Evolutionary conservation across 2,888 invertebrate genomes (phyloP).

Genomic region (Tyria jacobaeae): DNA sequence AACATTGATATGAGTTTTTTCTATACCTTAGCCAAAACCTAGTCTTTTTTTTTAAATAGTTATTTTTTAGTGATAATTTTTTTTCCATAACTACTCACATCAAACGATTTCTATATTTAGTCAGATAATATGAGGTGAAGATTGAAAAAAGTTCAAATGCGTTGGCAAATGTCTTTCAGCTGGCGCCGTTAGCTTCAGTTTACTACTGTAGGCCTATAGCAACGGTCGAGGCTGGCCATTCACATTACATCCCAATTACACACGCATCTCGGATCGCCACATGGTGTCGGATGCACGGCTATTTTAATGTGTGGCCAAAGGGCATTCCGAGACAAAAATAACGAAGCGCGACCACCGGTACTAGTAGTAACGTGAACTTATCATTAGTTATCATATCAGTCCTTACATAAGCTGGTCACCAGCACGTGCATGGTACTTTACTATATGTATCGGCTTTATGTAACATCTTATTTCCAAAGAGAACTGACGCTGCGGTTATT

Average conservation of each 20-base stretch:
- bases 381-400: conserved; percentile 68
- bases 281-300: conserved; percentile 56
- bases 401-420: conserved; percentile 70
- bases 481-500: conserved; percentile 40
- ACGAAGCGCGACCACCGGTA: conserved; percentile 52
- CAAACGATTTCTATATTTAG: neutral
- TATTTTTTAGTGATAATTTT: too few relatives aligned
- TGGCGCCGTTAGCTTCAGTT: conserved; percentile 28
- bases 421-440: conserved; percentile 62
- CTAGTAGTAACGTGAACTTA: conserved; percentile 52
- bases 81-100: conserved; percentile 1
- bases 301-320: conserved; percentile 65
- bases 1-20: too few relatives aligned
- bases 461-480: conserved; percentile 28
- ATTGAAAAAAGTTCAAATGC: conserved; percentile 12
- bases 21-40: too few relatives aligned
- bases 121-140: conserved; percentile 15
- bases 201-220: conserved; percentile 36
- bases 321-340: conserved; percentile 60
- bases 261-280: conserved; percentile 32
- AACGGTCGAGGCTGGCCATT: conserved; percentile 43
- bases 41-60: too few relatives aligned
- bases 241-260: conserved; percentile 42
- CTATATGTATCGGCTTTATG: conserved; percentile 36
- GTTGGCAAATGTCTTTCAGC: conserved; percentile 14